Percentiles rank a stretch among this genome's conserved stretches.
Conservation (phyloP, 1,140 invertebrate genomes). For the Cardiocondyla obscurior region DNA sequence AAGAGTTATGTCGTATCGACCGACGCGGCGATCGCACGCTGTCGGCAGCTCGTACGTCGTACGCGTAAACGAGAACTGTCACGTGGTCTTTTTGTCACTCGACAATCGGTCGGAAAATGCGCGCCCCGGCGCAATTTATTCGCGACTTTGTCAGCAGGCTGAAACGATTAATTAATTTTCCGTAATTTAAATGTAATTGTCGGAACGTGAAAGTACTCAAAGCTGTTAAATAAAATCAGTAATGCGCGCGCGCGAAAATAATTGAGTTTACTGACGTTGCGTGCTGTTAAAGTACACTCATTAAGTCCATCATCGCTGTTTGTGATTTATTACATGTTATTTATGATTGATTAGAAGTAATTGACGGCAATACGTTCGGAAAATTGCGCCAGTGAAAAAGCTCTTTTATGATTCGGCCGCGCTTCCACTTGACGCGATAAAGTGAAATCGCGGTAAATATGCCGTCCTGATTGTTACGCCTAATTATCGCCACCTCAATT, state of each 20-base stretch:
- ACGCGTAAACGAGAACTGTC: background rate
- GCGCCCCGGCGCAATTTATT: slow-evolving; percentile 13
- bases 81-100: slow-evolving; percentile 1
- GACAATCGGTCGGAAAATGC: background rate
- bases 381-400: slow-evolving; percentile 19
- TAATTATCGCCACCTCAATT: slow-evolving; percentile 3
- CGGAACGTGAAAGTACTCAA: slow-evolving; percentile 23
- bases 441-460: slow-evolving; percentile 17
- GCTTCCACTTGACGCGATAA: slow-evolving; percentile 21
- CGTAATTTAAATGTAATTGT: slow-evolving; percentile 38
- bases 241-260: slow-evolving; percentile 13
- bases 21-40: background rate
- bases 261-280: slow-evolving; percentile 22
- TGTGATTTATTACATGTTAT: slow-evolving; percentile 52
- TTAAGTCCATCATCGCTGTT: slow-evolving; percentile 26
- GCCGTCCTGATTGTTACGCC: background rate
- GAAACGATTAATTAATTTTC: slow-evolving; percentile 44
- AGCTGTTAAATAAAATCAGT: slow-evolving; percentile 31
- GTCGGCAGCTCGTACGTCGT: background rate
- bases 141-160: slow-evolving; percentile 32
- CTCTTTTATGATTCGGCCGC: slow-evolving; percentile 42
- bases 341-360: slow-evolving; percentile 49
- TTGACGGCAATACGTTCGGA: slow-evolving; percentile 9
- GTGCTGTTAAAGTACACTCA: slow-evolving; percentile 35
- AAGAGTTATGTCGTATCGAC: no score